These are phyloP conservation scores for Darevskia mixta DNA, from an alignment of 2,797 vertebrate species.

Conservation along the genomic window DNA sequence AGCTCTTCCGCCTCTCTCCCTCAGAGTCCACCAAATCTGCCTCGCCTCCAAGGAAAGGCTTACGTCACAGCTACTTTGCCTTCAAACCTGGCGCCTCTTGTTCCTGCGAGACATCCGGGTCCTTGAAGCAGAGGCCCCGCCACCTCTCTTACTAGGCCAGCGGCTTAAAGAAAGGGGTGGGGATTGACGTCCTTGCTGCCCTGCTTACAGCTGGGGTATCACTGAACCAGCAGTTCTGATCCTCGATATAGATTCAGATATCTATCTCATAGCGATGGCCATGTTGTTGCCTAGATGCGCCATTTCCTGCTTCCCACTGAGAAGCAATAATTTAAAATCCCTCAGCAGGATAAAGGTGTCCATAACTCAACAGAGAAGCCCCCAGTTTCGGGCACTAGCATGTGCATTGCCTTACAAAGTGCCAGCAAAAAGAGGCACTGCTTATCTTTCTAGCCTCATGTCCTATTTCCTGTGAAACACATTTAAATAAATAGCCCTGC, in stretches of 20 bases:
- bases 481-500: not conserved
- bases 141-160: not conserved
- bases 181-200: not conserved
- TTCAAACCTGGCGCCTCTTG: not conserved
- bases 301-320: no score
- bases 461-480: not conserved
- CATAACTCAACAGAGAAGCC: not conserved
- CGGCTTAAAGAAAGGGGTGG: not conserved
- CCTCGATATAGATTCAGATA: not conserved
- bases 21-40: no score
- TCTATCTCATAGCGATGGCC: not conserved
- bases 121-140: not conserved
- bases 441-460: not conserved
- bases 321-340: not conserved
- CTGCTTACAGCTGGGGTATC: not conserved
- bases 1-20: no score
- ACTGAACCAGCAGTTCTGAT: no score
- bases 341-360: not conserved
- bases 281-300: not conserved
- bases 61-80: not conserved
- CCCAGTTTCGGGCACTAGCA: not conserved
- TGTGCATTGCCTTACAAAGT: not conserved
- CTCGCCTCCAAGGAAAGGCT: no score
- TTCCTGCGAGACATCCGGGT: not conserved
- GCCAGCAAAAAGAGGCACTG: not conserved